Evolutionary conservation across 1,140 invertebrate genomes (phyloP).

Genomic region (Penaeus japonicus): DNA sequence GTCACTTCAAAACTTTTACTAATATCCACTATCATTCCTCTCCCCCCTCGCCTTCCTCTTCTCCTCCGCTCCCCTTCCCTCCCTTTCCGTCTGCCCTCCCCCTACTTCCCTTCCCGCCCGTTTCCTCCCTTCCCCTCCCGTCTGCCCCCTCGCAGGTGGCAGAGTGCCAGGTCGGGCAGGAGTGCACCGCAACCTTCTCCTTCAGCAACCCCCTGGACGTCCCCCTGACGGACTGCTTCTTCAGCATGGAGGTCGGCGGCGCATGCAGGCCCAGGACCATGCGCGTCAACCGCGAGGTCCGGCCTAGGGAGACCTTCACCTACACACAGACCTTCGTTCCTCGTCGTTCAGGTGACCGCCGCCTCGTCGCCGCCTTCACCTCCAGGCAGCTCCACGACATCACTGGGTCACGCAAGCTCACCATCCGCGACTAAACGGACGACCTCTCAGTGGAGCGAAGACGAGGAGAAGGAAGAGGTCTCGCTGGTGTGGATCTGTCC

Average conservation of each 20-base stretch:
- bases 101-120: no score
- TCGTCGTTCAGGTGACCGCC: constrained; percentile 60
- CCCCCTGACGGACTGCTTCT: constrained; percentile 50
- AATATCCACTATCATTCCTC: no score
- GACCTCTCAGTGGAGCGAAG: neutral
- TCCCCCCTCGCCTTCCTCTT: no score
- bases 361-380: constrained; percentile 61
- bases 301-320: constrained; percentile 60
- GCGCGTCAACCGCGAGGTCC: constrained; percentile 60
- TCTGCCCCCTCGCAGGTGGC: neutral
- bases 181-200: constrained; percentile 50
- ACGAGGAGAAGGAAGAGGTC: neutral
- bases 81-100: neutral
- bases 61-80: no score
- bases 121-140: neutral
- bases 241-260: constrained; percentile 52
- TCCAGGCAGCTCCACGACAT: constrained; percentile 61
- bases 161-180: constrained; percentile 42
- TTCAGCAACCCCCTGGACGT: constrained; percentile 58
- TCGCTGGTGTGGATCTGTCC: no score
- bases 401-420: constrained; percentile 61
- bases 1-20: no score
- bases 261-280: constrained; percentile 45
- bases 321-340: constrained; percentile 60
- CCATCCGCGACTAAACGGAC: constrained; percentile 59